Percentiles rank a stretch among this genome's conserved stretches.
phyloP scores from a whole-genome alignment of 35 echinoderm and acorn worm genomes.

The Acanthaster planci region DNA sequence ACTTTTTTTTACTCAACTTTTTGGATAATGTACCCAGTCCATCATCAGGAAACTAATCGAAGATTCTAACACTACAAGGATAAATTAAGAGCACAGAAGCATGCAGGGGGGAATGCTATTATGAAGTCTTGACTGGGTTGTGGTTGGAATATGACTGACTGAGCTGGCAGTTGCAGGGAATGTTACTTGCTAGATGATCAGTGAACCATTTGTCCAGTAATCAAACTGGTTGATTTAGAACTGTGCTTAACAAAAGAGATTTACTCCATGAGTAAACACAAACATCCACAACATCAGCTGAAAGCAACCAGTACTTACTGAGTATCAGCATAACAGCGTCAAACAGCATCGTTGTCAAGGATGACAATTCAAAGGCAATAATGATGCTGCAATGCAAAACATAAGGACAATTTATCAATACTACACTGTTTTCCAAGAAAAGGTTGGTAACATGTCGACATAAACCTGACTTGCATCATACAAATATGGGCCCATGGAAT shows the following conservation, averaged over 20 bases:
- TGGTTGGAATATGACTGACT: neutral
- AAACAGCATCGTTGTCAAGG: slow-evolving; percentile 34
- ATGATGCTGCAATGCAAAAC: slow-evolving; percentile 27
- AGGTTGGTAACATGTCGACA: neutral
- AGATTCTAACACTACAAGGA: too few species aligned
- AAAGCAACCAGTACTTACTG: neutral
- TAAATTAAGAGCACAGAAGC: too few species aligned
- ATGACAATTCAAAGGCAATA: slow-evolving; percentile 40
- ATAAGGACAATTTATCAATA: neutral
- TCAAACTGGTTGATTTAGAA: too few species aligned
- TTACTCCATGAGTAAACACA: neutral
- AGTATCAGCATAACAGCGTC: slow-evolving; percentile 1
- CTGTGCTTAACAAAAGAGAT: neutral
- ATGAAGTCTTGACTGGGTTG: neutral
- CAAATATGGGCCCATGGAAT: too few species aligned
- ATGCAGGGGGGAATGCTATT: neutral
- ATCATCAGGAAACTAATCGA: too few species aligned
- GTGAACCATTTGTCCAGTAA: too few species aligned
- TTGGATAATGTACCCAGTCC: too few species aligned
- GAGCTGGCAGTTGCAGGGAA: neutral
- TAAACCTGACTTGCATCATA: too few species aligned
- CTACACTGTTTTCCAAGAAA: neutral
- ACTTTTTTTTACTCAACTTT: too few species aligned
- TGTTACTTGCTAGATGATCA: neutral
- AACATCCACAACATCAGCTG: neutral